Evolutionary conservation across 2,113 vertebrate species (phyloP), one percentile per base, ranked within the genome.

Genomic region (Oreotrochilus melanogaster): DNA sequence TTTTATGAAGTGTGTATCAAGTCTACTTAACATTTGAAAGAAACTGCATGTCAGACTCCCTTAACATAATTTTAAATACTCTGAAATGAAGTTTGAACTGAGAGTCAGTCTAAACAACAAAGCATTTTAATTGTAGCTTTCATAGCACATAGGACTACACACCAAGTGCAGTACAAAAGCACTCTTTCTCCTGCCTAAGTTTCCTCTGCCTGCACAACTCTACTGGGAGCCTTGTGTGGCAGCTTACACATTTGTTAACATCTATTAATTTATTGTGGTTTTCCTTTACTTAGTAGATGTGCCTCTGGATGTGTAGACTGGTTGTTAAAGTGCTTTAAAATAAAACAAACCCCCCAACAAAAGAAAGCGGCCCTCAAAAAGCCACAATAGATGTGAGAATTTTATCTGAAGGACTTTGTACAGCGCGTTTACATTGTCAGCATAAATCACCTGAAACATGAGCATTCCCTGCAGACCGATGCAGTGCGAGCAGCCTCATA

Each of bases 401-500:
- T 93, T 91, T 89, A 92, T 92, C 91, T 92, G 89, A 94, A 97
- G 96, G 94, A 89, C 92, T 96, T 90, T 94, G 80, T 92, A 97
- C 62, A 97, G 95, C 94, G 95, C 94, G 96, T 96, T 98, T 97
- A 96, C 96, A 96, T 88, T 61, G 93, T 89, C 86, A 76, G 90
- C 95, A 95, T 93, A 96, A 97, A 92, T 90, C 89, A 86, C 93
- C 80, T 75, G 96, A 95, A 96, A 96, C 91, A 96, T 72, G 65
- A 81, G 90, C 83, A 92, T 94, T 96, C 96, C 86, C 86, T 75
- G 86, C 91, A 79, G 93, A 95, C 90, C 78, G 91, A 89, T 93
- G 96, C 93, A 93, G 89, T 84, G 86, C 95, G 94, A 96, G 84
- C 86, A 92, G 90, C 84, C 91, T 91, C n/a, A 21, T 62, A 96